These are phyloP conservation scores for Diadophis punctatus DNA, from an alignment of 2,113 vertebrate genomes.

Conservation along the genomic window DNA sequence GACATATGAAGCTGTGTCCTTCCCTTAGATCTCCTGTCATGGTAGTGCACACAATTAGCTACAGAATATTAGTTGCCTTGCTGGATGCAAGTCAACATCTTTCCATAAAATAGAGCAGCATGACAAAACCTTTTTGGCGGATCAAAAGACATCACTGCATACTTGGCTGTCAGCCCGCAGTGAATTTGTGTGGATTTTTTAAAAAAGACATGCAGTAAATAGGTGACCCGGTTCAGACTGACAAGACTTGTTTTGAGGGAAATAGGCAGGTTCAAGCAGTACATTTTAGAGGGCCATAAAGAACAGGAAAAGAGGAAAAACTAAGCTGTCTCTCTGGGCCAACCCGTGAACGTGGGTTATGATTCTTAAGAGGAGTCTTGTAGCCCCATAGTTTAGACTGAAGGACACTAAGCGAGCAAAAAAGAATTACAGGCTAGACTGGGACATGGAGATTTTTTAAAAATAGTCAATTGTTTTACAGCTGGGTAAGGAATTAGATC, in stretches of 20 bases:
- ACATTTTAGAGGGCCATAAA: background rate
- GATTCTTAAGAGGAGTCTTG: background rate
- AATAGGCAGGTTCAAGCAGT: background rate
- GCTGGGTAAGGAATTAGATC: background rate
- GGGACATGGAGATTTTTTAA: background rate
- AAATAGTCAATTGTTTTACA: background rate
- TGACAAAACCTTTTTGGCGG: conserved; percentile 48
- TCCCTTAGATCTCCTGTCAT: conserved; percentile 57
- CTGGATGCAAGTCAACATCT: conserved; percentile 59
- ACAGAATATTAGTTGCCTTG: conserved; percentile 74
- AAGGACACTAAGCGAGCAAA: background rate
- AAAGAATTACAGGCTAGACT: background rate
- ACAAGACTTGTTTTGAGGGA: background rate
- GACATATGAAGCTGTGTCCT: conserved; percentile 58
- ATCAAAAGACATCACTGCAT: conserved; percentile 30
- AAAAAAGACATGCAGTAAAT: conserved; percentile 44
- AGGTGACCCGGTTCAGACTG: conserved; percentile 35
- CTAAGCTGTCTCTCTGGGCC: background rate
- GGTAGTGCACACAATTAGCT: conserved; percentile 70
- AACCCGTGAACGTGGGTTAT: background rate
- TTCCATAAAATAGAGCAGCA: conserved; percentile 55
- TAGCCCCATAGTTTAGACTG: no score
- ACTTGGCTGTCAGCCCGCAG: conserved; percentile 46
- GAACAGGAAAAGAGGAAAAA: background rate
- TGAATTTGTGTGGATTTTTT: conserved; percentile 52